Conservation (phyloP, 1,140 invertebrate genomes). For the Bactericera cockerelli region DNA sequence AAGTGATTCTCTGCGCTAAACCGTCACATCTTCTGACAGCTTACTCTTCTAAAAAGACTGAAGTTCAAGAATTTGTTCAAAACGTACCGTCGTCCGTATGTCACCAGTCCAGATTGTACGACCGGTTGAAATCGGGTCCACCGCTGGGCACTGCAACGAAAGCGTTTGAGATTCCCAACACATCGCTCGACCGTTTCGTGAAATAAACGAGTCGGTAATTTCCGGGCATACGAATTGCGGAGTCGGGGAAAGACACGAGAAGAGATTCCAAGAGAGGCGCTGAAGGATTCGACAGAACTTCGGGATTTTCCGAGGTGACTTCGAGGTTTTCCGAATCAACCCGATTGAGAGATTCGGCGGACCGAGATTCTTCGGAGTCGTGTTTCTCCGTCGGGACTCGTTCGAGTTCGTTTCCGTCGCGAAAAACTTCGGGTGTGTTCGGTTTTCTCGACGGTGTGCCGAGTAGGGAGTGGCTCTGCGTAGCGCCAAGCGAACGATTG, state of each 20-base stretch:
- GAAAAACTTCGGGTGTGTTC: no score
- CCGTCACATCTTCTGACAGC: no score
- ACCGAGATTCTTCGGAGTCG: background rate
- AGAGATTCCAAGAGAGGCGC: background rate
- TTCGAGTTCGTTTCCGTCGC: no score
- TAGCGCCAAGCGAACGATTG: background rate
- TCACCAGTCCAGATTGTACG: constrained; percentile 18
- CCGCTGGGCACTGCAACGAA: constrained; percentile 16
- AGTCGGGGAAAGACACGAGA: constrained; percentile 33
- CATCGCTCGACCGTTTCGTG: constrained; percentile 25
- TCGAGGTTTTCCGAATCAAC: constrained; percentile 12
- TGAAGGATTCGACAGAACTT: constrained; percentile 27
- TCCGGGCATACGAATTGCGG: constrained; percentile 41
- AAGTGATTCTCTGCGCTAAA: no score
- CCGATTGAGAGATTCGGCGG: constrained; percentile 1
- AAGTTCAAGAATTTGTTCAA: no score
- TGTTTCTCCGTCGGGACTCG: no score
- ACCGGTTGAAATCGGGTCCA: background rate
- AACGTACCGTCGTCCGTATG: constrained; percentile 14
- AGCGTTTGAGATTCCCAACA: constrained; percentile 22
- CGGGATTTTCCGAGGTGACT: constrained; percentile 16
- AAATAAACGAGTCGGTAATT: constrained; percentile 59
- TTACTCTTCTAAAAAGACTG: no score
- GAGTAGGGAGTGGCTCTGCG: no score
- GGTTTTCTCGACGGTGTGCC: no score